These are phyloP conservation scores for Psophia crepitans DNA, from an alignment of 2,113 vertebrate species.

Conservation along the genomic window DNA sequence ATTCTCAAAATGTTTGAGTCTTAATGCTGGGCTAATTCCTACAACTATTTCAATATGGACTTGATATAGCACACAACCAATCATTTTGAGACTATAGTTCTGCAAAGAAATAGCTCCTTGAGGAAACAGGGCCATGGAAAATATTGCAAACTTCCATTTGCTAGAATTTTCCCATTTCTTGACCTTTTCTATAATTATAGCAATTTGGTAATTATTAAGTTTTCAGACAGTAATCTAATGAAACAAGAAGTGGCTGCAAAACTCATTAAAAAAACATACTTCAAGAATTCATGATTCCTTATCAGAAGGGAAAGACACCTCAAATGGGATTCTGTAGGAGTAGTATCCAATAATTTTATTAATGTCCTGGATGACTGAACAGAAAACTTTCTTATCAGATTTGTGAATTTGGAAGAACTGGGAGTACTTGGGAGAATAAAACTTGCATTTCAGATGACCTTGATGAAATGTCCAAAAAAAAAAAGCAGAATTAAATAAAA, in stretches of 20 bases:
- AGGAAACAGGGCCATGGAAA: neutral
- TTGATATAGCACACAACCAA: neutral
- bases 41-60: neutral
- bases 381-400: neutral
- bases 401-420: neutral
- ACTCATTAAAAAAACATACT: neutral
- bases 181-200: neutral
- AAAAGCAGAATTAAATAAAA: neutral
- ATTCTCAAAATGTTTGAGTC: neutral
- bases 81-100: neutral
- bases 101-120: neutral
- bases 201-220: neutral
- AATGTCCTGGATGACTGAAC: neutral
- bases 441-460: neutral
- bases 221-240: neutral
- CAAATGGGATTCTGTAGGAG: neutral
- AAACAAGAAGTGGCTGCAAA: neutral
- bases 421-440: neutral
- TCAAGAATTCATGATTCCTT: neutral
- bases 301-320: neutral
- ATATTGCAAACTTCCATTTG: neutral
- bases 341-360: neutral
- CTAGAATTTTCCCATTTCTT: neutral
- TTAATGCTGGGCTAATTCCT: neutral
- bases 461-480: neutral